Evolutionary conservation across 2,888 invertebrate genomes (phyloP), one percentile per base, ranked within the genome.

Genomic region (Choreutis nemorana): DNA sequence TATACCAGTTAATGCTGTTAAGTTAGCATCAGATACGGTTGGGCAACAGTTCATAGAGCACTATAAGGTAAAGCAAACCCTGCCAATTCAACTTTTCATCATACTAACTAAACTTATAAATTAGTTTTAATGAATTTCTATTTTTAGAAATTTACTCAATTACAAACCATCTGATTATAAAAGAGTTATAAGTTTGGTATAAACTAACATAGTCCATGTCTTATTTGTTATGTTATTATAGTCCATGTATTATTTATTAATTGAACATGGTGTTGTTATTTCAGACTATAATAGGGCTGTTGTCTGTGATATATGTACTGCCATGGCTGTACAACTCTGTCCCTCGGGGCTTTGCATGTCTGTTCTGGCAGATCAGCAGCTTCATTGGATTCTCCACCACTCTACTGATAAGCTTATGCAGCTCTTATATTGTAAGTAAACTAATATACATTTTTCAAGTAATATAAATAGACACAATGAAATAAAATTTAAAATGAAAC

Each of bases 1-100:
- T 34, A 81, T 88, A 29, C 97, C 97, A 1, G 53, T 94, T 12
- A 86, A 89, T 56, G 81, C 90, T 20, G 73, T 90, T 2, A 90
- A 94, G 55, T 81, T 83, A 44, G 72, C 87, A 6, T 90, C 94
- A 0, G 89, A 92, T 43, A 73, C 82, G 26, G 81, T 94, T 31
- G 91, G 91, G 6, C 78, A 82, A 36, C 86, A 86, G 53, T 73
- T 94, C 29, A 81, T 82, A 43, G 83, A 84, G 40, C 85, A 91
- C 55, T 77, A 79, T 37, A 80, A 79, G 66, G 80, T 79, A 40
- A 50, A 42, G 7, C 3, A 38, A 18, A 5, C n/a, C n/a, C n/a
- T n/a, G n/a, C n/a, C n/a, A n/a, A n/a, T n/a, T n/a, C n/a, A n/a
- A n/a, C n/a, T n/a, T n/a, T n/a, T n/a, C n/a, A n/a, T n/a, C n/a